These are phyloP conservation scores for Conus canariensis DNA, from an alignment of 2,888 invertebrate genomes.

Conservation along the genomic window DNA sequence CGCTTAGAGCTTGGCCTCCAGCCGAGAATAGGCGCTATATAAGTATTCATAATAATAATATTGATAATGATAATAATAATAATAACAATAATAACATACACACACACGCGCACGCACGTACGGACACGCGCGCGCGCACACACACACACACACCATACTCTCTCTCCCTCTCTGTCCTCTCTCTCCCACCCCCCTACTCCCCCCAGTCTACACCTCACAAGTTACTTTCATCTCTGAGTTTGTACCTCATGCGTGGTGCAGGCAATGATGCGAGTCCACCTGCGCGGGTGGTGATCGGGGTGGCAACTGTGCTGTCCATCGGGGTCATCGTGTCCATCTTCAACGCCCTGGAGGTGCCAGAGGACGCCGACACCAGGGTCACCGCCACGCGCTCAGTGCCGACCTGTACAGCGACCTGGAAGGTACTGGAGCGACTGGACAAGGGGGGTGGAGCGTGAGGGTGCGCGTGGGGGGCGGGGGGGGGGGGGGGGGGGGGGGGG, in stretches of 20 bases:
- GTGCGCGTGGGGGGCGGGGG: no score
- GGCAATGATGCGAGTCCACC: slow-evolving; percentile 32
- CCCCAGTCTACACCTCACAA: no score
- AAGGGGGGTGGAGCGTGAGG: background rate
- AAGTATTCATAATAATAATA: background rate
- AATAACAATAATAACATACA: background rate
- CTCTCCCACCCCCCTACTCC: background rate
- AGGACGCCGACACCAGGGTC: background rate
- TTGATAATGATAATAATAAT: no score
- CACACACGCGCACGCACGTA: background rate
- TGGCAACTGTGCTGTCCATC: slow-evolving; percentile 17
- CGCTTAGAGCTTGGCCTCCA: no score
- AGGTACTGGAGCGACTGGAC: background rate
- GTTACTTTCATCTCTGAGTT: no score
- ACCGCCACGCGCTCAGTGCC: slow-evolving; percentile 13
- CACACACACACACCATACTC: background rate
- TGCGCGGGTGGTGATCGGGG: slow-evolving; percentile 34
- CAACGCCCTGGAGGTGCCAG: slow-evolving; percentile 23
- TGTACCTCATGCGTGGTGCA: background rate
- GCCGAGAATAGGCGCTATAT: no score
- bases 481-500: background rate
- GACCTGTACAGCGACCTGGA: background rate
- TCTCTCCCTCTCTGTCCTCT: background rate
- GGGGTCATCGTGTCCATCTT: slow-evolving; percentile 31
- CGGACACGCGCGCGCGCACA: background rate